phyloP scores from a whole-genome alignment of 2,888 invertebrate species.

The Netelia melanura region DNA sequence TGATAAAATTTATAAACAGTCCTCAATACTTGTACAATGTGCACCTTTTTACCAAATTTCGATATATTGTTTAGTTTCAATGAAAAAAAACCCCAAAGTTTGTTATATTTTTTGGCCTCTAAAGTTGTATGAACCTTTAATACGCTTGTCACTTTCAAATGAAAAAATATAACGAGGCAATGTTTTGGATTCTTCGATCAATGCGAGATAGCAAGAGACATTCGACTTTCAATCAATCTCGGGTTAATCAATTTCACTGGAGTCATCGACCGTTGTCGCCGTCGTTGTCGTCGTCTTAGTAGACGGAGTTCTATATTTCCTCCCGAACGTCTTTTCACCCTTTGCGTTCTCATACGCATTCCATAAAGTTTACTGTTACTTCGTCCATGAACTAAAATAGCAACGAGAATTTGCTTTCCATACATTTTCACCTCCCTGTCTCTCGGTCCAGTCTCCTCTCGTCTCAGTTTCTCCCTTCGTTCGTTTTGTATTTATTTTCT shows the following conservation, averaged over 20 bases:
- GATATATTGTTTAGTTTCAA: no score
- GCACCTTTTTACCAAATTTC: no score
- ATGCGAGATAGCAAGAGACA: neutral
- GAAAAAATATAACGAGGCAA: neutral
- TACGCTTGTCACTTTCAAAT: neutral
- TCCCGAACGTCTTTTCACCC: slow-evolving; percentile 14
- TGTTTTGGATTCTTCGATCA: neutral
- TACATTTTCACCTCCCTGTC: slow-evolving; percentile 3
- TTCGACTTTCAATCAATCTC: slow-evolving; percentile 12
- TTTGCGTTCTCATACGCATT: neutral
- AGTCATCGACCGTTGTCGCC: slow-evolving; percentile 52
- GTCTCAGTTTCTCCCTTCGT: neutral
- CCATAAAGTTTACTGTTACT: slow-evolving; percentile 11
- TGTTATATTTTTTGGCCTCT: no score
- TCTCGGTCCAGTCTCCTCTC: no score
- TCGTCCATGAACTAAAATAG: slow-evolving; percentile 36
- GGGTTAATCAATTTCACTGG: slow-evolving; percentile 36
- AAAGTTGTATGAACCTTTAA: neutral
- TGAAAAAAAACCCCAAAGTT: no score
- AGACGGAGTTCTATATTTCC: slow-evolving; percentile 16
- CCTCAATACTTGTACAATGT: no score
- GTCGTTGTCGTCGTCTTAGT: neutral
- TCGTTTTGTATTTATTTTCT: neutral
- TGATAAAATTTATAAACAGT: no score
- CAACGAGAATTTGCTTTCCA: neutral